Evolutionary conservation across 2,797 vertebrate genomes (phyloP).

Genomic region (Mus spretus): DNA sequence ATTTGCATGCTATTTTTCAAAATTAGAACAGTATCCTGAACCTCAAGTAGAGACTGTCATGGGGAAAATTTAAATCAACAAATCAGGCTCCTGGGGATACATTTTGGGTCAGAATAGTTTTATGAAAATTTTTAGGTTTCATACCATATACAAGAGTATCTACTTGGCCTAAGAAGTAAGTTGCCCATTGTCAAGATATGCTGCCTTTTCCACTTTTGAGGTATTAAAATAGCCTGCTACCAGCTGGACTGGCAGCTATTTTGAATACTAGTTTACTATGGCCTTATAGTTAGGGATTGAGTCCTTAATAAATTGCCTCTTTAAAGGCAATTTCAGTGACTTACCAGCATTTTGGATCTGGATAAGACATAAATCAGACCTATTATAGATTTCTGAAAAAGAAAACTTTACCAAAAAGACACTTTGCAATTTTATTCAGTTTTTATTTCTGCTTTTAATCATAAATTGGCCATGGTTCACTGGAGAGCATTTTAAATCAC

Average conservation of each 20-base stretch:
- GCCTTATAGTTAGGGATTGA: slow-evolving; percentile 25
- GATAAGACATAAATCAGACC: slow-evolving; percentile 68
- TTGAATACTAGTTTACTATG: slow-evolving; percentile 58
- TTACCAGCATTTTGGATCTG: slow-evolving; percentile 62
- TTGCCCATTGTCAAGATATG: slow-evolving; percentile 37
- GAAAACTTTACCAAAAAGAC: slow-evolving; percentile 61
- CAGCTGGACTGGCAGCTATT: slow-evolving; percentile 10
- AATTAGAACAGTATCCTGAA: background rate
- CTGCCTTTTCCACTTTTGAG: slow-evolving; percentile 7
- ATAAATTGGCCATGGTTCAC: slow-evolving; percentile 74
- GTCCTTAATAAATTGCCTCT: slow-evolving; percentile 67
- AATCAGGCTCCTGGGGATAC: background rate
- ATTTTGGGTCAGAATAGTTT: slow-evolving; percentile 28
- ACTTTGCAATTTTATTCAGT: slow-evolving; percentile 66
- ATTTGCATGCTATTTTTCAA: slow-evolving; percentile 35
- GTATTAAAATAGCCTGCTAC: slow-evolving; percentile 57
- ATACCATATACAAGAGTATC: background rate
- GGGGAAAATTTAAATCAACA: slow-evolving; percentile 43
- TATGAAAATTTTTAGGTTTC: slow-evolving; percentile 40
- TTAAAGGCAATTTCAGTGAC: slow-evolving; percentile 74
- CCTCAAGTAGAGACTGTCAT: background rate
- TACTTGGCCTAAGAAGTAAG: slow-evolving; percentile 31
- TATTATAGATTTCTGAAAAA: slow-evolving; percentile 74
- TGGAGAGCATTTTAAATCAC: slow-evolving; percentile 76
- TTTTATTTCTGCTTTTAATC: slow-evolving; percentile 76